These are phyloP conservation scores for Epinotia nisella DNA, from an alignment of 2,888 invertebrate genomes.

Conservation along the genomic window DNA sequence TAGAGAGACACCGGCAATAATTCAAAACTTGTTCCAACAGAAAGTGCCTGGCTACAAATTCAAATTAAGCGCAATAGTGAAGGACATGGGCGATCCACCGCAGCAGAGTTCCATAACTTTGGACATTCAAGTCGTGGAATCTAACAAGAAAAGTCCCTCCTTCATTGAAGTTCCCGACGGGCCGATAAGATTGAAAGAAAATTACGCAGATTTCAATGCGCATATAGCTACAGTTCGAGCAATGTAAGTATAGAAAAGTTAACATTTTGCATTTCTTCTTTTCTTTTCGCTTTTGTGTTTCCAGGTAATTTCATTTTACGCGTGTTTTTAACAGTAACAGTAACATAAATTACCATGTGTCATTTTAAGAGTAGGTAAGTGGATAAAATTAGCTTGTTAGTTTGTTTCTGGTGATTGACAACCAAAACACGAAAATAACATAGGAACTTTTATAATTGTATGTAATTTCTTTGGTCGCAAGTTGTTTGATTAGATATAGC, in stretches of 20 bases:
- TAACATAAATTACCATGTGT: no score
- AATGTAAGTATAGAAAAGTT: conserved; percentile 78
- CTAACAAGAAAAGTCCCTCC: conserved; percentile 93
- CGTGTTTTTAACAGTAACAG: neutral
- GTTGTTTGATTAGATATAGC: no score
- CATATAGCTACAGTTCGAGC: conserved; percentile 90
- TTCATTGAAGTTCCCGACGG: conserved; percentile 86
- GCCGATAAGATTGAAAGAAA: conserved; percentile 89
- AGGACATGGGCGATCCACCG: conserved; percentile 88
- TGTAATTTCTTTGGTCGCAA: no score
- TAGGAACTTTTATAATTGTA: no score
- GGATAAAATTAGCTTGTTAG: neutral
- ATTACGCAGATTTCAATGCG: conserved; percentile 88
- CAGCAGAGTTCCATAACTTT: conserved; percentile 90
- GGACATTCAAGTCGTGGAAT: conserved; percentile 93
- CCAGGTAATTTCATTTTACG: neutral
- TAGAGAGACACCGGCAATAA: conserved; percentile 15
- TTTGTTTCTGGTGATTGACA: neutral
- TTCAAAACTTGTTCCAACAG: conserved; percentile 65
- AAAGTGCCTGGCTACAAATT: conserved; percentile 87
- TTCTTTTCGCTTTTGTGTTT: conserved; percentile 1
- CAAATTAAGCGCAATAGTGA: conserved; percentile 89
- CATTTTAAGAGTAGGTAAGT: no score
- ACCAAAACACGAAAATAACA: neutral
- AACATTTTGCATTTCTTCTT: neutral